These are phyloP conservation scores for Drosophila recens DNA, from an alignment of 2,888 invertebrate species.

Conservation along the genomic window DNA sequence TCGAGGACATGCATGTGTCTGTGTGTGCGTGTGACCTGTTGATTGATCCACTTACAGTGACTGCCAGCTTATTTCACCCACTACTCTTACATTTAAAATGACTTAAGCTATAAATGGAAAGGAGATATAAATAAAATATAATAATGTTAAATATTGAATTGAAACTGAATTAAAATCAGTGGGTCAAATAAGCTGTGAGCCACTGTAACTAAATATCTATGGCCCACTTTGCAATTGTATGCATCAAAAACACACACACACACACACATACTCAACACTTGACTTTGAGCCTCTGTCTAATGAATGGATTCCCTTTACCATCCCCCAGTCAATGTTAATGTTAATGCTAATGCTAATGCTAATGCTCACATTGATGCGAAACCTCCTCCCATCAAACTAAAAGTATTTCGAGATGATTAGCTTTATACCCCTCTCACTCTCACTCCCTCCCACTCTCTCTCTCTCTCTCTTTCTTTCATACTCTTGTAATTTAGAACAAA, in stretches of 20 bases:
- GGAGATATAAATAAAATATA: no score
- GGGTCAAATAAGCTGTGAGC: no score
- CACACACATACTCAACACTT: no score
- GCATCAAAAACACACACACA: neutral
- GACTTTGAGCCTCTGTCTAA: conserved; percentile 25
- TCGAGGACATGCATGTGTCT: conserved; percentile 5
- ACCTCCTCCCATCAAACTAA: conserved; percentile 13
- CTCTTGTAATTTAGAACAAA: conserved; percentile 1
- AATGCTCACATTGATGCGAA: conserved; percentile 15
- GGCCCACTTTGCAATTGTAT: conserved; percentile 8
- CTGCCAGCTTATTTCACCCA: no score
- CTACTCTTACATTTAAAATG: no score
- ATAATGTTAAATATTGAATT: no score
- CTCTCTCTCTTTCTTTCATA: neutral
- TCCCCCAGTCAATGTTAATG: conserved; percentile 14
- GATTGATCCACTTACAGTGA: conserved; percentile 40
- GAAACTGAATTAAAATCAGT: no score
- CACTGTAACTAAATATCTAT: neutral
- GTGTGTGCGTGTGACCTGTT: conserved; percentile 58
- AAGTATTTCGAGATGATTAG: conserved; percentile 20
- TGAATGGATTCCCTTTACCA: conserved; percentile 24
- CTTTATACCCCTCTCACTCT: neutral
- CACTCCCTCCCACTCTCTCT: neutral
- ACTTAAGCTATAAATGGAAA: no score
- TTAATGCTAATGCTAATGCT: conserved; percentile 19